Base-by-base conservation (phyloP, 2,113 vertebrate species). In the Pseudorasbora parva region DNA sequence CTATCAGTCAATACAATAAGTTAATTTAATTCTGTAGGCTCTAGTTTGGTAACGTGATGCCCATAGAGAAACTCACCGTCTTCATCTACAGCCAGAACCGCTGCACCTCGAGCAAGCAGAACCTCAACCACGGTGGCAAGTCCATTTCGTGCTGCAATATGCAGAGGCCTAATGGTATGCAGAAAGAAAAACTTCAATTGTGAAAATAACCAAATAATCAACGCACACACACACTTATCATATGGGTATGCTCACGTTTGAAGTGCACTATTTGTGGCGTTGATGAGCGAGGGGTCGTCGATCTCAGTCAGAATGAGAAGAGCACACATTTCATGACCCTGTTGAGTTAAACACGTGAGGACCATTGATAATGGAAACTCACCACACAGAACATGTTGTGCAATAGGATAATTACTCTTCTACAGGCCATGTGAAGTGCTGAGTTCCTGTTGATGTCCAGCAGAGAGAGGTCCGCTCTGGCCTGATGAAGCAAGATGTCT, bases 321-420 rank as follows among this genome's bases (percentile, higher is more conserved):
- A 87, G 97, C 98, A 94, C 97, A 99, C 95, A 97, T 98, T 91
- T 99, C 98, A 93, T 99, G 97, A 86, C 96, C 96, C 98, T 99
- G 92, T 21, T 75, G 47, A 68, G 84, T 51, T 60, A 89, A 92
- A 0, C 2, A 1, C 8, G 1, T 17, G 43, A 59, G 15, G 8
- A 60, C 43, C 45, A 41, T 2, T 59, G 59, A 82, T 64, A 6
- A 15, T 23, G 49, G 56, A 60, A 43, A 59, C 56, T n/a, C 75
- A 60, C 11, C 10, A 15, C n/a, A 59, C 51, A 23, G 30, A 8
- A 14, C 8, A 56, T 56, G 73, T 21, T 5, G 41, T 79, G 9
- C 11, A 47, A 45, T 17, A 59, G 7, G 33, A 14, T 10, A 69
- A 77, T 84, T 88, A 99, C 98, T 96, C 98, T 97, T 94, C 94